phyloP scores from a whole-genome alignment of 2,888 invertebrate species.

The Drosophila putrida region DNA sequence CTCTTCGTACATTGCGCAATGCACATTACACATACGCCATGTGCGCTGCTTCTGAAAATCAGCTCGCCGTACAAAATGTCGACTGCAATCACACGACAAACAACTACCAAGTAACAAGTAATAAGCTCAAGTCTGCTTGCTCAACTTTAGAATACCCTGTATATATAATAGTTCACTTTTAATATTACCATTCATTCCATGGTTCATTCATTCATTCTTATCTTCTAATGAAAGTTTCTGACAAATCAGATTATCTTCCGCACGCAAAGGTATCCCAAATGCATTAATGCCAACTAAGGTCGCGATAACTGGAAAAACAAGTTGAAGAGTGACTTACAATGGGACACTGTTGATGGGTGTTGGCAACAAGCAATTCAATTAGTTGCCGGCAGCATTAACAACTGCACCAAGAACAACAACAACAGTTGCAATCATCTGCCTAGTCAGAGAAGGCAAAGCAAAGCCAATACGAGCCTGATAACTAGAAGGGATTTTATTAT shows the following conservation, averaged over 20 bases:
- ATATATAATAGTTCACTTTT: not conserved
- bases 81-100: constrained; percentile 37
- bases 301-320: constrained; percentile 2
- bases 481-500: constrained; percentile 24
- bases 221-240: not conserved
- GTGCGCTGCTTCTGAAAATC: constrained; percentile 45
- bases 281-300: not conserved
- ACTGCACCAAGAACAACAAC: constrained; percentile 20
- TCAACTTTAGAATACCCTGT: constrained; percentile 21
- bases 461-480: constrained; percentile 63
- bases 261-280: not conserved
- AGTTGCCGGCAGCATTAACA: constrained; percentile 58
- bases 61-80: constrained; percentile 35
- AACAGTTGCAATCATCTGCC: constrained; percentile 55
- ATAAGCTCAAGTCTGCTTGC: not conserved
- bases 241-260: not conserved
- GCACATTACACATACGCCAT: constrained; percentile 59
- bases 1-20: constrained; percentile 9
- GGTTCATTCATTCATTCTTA: not conserved
- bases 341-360: constrained; percentile 49
- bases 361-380: constrained; percentile 56
- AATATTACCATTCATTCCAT: not conserved
- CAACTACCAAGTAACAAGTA: constrained; percentile 27
- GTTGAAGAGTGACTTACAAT: constrained; percentile 20
- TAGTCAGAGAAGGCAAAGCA: constrained; percentile 43